Evolutionary conservation across 2,888 invertebrate genomes (phyloP), one percentile per base, ranked within the genome.

Genomic region (Julus scanicus): DNA sequence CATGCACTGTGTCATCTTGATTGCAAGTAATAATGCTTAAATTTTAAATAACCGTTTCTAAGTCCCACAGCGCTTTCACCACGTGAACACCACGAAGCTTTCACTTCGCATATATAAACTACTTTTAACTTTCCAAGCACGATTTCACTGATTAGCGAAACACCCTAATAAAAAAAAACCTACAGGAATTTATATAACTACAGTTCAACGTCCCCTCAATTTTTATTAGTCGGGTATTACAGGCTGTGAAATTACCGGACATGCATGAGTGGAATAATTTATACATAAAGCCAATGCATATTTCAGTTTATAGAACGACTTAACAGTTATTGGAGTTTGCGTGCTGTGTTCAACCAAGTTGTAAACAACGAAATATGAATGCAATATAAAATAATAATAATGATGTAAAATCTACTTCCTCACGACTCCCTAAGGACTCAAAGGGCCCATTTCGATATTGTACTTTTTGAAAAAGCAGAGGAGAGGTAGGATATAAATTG

Each of bases 51-150:
- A 37, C 71, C 29, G 71, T 71, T 71, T 71, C 71, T 29, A 29
- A 29, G 0, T 63, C 71, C 71, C 20, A 71, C 29, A 20, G 71
- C 6, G 71, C 29, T 80, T 37, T 80, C 80, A 4, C 80, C 80
- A 11, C 71, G 4, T 20, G 63, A 71, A 29, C n/a, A 71, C 71
- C 71, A 29, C 8, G 80, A 37, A 80, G 80, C 37, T 80, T 80
- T 80, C 80, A 80, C 80, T 80, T 80, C 37, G 37, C 80, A 80
- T 80, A 29, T 29, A 80, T 80, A 1, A 80, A 37, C 80, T 37
- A 80, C 29, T 29, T 80, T 80, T 4, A 80, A 80, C 80, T 80
- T 80, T 80, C 80, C 80, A 15, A 80, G 80, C 80, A 80, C 80
- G 80, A 80, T 80, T 80, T 80, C 80, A 11, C 80, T 80, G 80